A percentile compares a stretch with the other conserved stretches of the same genome.
Evolutionary conservation across 2,113 vertebrate species (phyloP).

Genomic region (Antechinus stuartii): DNA sequence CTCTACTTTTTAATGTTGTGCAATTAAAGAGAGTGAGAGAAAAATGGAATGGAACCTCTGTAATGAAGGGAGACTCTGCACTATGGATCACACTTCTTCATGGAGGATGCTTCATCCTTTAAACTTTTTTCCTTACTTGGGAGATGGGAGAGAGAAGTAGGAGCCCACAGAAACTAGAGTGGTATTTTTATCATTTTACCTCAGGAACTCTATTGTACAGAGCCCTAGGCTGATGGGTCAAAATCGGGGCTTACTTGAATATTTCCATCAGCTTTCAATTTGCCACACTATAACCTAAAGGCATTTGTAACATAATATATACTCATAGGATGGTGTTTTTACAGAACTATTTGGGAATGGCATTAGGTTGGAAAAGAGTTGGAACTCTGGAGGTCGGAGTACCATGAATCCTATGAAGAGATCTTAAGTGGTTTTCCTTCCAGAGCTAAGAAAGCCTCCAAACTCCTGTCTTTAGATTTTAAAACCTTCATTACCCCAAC

Average conservation of each 20-base stretch:
- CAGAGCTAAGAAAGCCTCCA: neutral
- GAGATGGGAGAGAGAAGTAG: neutral
- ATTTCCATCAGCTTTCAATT: neutral
- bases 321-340: neutral
- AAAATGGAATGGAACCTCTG: neutral
- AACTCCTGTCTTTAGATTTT: neutral
- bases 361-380: neutral
- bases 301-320: neutral
- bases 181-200: neutral
- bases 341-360: neutral
- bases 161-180: neutral
- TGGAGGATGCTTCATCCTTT: neutral
- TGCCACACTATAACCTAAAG: neutral
- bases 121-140: neutral
- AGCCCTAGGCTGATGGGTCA: neutral
- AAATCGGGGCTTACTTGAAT: neutral
- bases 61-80: neutral
- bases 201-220: neutral
- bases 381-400: neutral
- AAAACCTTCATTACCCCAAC: neutral
- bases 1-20: neutral
- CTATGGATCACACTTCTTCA: neutral
- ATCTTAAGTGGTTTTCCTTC: neutral
- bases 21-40: neutral
- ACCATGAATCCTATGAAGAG: neutral